Percentiles rank a stretch among this genome's conserved stretches.
Conservation (phyloP, 2,888 invertebrate species). For the Ptychoptera albimana region DNA sequence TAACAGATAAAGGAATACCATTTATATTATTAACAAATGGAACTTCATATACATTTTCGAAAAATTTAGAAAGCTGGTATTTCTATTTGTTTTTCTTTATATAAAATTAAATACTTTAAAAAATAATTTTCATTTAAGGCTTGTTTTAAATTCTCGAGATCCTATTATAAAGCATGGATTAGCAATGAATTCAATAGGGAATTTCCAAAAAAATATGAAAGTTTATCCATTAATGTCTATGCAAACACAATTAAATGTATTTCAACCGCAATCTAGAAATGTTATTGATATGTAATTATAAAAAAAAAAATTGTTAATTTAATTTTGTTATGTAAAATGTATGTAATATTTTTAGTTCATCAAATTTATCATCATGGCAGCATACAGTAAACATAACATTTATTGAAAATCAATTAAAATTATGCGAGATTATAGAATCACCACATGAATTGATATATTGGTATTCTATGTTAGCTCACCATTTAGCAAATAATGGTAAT, state of each 20-base stretch:
- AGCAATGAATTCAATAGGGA: conserved; percentile 27
- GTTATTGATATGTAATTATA: conserved; percentile 15
- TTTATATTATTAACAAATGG: conserved; percentile 73
- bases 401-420: conserved; percentile 29
- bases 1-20: conserved; percentile 59
- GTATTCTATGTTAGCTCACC: conserved; percentile 27
- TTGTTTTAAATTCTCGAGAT: conserved; percentile 36
- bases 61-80: conserved; percentile 55
- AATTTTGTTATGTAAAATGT: neutral
- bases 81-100: conserved; percentile 19
- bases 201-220: conserved; percentile 22
- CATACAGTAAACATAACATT: conserved; percentile 25
- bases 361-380: conserved; percentile 22
- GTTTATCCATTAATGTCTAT: conserved; percentile 26
- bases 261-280: conserved; percentile 10
- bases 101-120: conserved; percentile 17
- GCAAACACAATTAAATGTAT: conserved; percentile 22
- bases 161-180: conserved; percentile 34
- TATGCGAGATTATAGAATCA: conserved; percentile 26
- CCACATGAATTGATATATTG: conserved; percentile 27
- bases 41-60: conserved; percentile 68
- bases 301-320: neutral
- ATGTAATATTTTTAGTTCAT: conserved; percentile 15
- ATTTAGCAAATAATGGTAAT: conserved; percentile 22
- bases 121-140: conserved; percentile 1